Evolutionary conservation across 2,888 invertebrate species (phyloP), one percentile per base, ranked within the genome.

Genomic region (Tachystola acroxantha): DNA sequence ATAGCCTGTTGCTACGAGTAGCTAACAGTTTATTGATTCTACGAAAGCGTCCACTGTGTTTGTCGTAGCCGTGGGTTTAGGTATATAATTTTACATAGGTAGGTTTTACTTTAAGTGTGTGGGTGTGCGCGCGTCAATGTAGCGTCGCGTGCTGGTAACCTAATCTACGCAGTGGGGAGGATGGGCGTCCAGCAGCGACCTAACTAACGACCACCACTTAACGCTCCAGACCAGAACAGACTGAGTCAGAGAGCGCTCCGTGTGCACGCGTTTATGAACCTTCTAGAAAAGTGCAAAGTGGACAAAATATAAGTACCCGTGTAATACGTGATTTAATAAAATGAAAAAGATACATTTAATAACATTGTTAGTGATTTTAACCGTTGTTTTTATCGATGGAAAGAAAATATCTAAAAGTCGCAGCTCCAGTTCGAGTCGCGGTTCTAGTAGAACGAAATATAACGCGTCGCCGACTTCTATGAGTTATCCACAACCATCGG

Each of bases 391-490:
- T 45, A 66, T 60, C 4, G 69, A 76, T 40, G 68, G 64, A 36
- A 78, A 71, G 57, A 77, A 72, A 51, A 72, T 80, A 22, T 61
- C 67, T n/a, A 69, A 67, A 47, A 69, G 80, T 37, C 71, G 84
- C n/a, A 66, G 77, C 41, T 77, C 81, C 2, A 45, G 38, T 36
- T 69, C 79, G 7, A 62, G 81, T 13, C 72, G 79, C 12, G 66
- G 79, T 12, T 58, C 74, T 1, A 64, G 71, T 39, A 66, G 64
- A 61, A 74, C 70, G 2, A 70, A 57, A 45, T 58, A 56, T 11
- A 72, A 77, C 37, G 62, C 79, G 32, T 72, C 55, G 27, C 84
- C 86, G 7, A 84, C 86, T 29, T 81, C 85, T 0, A 62, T 80
- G 9, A 79, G 78, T 45, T 63, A 72, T 46, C 71, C 81, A 22